phyloP scores from a whole-genome alignment of 2,797 vertebrate species.

The Sandelia bainsii region DNA sequence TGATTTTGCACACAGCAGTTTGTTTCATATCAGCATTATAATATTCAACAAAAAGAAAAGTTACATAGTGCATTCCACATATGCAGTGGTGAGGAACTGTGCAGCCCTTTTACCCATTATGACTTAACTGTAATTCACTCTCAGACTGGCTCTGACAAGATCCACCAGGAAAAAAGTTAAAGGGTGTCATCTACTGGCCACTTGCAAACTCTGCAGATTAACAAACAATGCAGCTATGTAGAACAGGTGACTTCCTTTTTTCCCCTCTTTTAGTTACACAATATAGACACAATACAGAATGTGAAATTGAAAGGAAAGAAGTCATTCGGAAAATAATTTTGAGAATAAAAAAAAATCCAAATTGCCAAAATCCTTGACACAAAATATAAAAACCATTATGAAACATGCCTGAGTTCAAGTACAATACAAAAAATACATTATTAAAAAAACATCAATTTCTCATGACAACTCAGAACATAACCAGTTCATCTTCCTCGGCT shows the following conservation, averaged over 20 bases:
- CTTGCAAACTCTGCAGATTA: neutral
- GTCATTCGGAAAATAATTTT: neutral
- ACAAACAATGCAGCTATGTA: neutral
- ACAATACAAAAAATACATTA: neutral
- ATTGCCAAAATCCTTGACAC: neutral
- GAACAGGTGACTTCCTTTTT: neutral
- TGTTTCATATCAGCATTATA: too few relatives aligned
- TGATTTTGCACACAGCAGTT: too few relatives aligned
- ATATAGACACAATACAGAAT: neutral
- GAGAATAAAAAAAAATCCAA: neutral
- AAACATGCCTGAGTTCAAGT: neutral
- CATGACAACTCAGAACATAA: neutral
- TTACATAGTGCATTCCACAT: neutral
- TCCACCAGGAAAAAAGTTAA: neutral
- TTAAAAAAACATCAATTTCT: neutral
- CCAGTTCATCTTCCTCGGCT: too few relatives aligned
- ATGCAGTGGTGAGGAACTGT: neutral
- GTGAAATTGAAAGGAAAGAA: neutral
- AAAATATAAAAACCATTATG: neutral
- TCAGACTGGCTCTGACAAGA: neutral
- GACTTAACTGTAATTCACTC: too few relatives aligned
- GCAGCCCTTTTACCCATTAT: too few relatives aligned
- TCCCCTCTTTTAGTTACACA: neutral
- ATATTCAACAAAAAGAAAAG: too few relatives aligned
- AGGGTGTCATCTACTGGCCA: constrained; percentile 35